Conservation (phyloP, 1,140 invertebrate genomes). For the Lutraria rhynchaena region DNA sequence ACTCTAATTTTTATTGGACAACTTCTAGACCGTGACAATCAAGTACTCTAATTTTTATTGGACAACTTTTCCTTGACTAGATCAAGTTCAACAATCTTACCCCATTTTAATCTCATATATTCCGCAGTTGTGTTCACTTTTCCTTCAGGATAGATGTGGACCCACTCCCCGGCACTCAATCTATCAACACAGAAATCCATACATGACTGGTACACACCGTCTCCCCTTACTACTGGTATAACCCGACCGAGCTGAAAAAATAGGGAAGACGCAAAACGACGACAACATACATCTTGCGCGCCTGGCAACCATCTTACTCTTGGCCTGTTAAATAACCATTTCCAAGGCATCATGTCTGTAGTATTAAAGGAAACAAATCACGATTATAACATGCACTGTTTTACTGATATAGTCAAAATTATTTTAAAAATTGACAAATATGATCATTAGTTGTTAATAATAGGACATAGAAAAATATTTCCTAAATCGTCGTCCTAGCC, state of each 20-base stretch:
- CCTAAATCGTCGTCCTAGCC: no score
- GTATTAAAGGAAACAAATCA: neutral
- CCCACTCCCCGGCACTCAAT: slow-evolving; percentile 93
- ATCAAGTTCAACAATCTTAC: slow-evolving; percentile 75
- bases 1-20: no score
- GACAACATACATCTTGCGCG: slow-evolving; percentile 27
- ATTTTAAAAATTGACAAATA: no score
- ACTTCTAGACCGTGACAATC: no score
- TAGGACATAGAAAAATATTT: no score
- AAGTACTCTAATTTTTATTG: no score
- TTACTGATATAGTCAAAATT: no score
- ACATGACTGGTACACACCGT: slow-evolving; percentile 93
- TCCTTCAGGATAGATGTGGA: slow-evolving; percentile 97
- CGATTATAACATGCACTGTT: no score
- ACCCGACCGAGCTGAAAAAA: slow-evolving; percentile 44
- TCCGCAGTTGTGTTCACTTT: slow-evolving; percentile 93
- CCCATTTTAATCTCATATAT: slow-evolving; percentile 94
- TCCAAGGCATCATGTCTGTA: slow-evolving; percentile 38
- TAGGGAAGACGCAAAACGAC: neutral
- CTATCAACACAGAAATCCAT: slow-evolving; percentile 95
- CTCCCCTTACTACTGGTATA: slow-evolving; percentile 94
- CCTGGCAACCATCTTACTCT: slow-evolving; percentile 28
- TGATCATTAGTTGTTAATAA: no score
- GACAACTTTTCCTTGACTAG: no score
- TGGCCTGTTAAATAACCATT: neutral